Base-by-base conservation (phyloP, 92 coral and sea anemone species). In the Palythoa grandis region DNA sequence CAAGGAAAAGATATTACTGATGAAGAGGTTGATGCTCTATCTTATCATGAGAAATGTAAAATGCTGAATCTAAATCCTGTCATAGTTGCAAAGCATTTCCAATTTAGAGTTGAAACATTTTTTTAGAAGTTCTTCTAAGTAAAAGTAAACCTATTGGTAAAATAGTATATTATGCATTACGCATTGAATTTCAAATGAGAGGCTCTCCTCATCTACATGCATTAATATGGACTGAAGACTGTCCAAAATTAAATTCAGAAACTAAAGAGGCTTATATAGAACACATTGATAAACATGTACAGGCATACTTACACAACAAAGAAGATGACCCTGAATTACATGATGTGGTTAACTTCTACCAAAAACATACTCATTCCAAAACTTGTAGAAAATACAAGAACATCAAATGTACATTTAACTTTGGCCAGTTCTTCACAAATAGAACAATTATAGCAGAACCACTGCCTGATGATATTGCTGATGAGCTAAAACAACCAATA, bases 21-120 rank as follows among this genome's bases (percentile, higher is more conserved):
- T 76, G 86, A 88, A 85, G 87, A 91, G 79, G 94, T 88, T 74
- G 92, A 91, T 72, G 92, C 94, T 84, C 82, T 85, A 11, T 91
- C 89, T 10, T 91, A 91, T 71, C 70, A 85, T 82, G 88, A 89
- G 70, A 91, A 67, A 80, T 91, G 94, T 40, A 19, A 69, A 65
- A 67, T 90, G 70, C 85, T 88, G 68, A 85, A 88, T 86, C 88
- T 84, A 43, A 91, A 91, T 77, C 94, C 94, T 22, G 91, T 91
- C 67, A 84, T 91, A 66, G 78, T 78, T 29, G 93, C 93, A 67
- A 91, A 91, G 50, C 94, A 91, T 53, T 88, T 91, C 40, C 93
- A 91, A 72, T 88, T 77, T 66, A 71, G 89, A 82, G 87, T 77
- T 22, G 91, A 85, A 52, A 89, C 73, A 67, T 91, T 86, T 54